These are phyloP conservation scores for Solen grandis DNA, from an alignment of 1,140 invertebrate species.

Conservation along the genomic window DNA sequence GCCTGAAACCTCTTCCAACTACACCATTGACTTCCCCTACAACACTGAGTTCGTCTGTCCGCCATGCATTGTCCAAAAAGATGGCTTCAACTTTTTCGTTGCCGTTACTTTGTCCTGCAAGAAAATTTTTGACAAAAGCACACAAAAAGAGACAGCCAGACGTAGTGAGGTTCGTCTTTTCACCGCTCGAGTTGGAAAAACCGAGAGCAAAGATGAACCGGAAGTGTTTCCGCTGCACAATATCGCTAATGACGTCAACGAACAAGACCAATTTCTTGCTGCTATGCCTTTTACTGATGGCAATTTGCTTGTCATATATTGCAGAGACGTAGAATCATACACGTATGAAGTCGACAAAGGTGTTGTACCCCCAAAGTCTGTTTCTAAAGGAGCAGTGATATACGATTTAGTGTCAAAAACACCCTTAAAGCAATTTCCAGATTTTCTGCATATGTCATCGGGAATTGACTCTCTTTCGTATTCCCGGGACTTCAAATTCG, in stretches of 20 bases:
- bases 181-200: conserved; percentile 24
- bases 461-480: conserved; percentile 52
- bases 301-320: conserved; percentile 68
- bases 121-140: conserved; percentile 32
- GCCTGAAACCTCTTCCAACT: conserved; percentile 45
- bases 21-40: conserved; percentile 60
- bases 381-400: conserved; percentile 69
- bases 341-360: conserved; percentile 62
- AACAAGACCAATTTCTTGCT: conserved; percentile 66
- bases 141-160: conserved; percentile 47
- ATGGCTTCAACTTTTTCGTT: conserved; percentile 51
- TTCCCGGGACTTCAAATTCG: conserved; percentile 54
- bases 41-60: conserved; percentile 66
- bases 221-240: conserved; percentile 57
- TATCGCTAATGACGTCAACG: conserved; percentile 55
- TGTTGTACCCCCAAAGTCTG: conserved; percentile 54
- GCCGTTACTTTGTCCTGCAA: conserved; percentile 62
- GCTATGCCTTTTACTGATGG: conserved; percentile 49
- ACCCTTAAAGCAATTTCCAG: conserved; percentile 63
- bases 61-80: conserved; percentile 45
- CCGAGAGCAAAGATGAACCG: conserved; percentile 36
- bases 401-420: conserved; percentile 64
- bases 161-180: conserved; percentile 52
- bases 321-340: conserved; percentile 58
- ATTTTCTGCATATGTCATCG: conserved; percentile 56